A percentile compares a stretch with the other conserved stretches of the same genome.
phyloP scores from a whole-genome alignment of 2,888 invertebrate genomes.

The Dinocampus coccinellae region DNA sequence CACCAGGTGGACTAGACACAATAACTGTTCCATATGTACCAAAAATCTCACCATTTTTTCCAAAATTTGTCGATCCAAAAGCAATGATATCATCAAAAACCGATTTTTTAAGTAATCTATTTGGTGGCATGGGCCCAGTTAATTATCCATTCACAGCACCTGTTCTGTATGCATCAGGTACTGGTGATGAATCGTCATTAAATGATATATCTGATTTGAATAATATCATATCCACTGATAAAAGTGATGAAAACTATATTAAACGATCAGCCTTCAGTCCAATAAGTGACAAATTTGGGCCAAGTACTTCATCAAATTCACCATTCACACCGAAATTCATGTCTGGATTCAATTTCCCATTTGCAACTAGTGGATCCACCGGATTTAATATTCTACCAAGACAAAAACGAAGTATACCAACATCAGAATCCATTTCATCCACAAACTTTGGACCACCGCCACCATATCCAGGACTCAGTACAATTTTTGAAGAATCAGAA shows the following conservation, averaged over 20 bases:
- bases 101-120: slow-evolving; percentile 54
- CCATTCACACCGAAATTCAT: slow-evolving; percentile 36
- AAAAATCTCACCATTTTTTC: slow-evolving; percentile 57
- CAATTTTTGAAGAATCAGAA: slow-evolving; percentile 56
- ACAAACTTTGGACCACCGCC: slow-evolving; percentile 50
- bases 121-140: slow-evolving; percentile 53
- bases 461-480: slow-evolving; percentile 54
- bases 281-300: slow-evolving; percentile 15
- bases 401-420: slow-evolving; percentile 38
- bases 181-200: not conserved
- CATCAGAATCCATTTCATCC: slow-evolving; percentile 20
- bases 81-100: slow-evolving; percentile 59
- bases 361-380: not conserved
- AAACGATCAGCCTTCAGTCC: slow-evolving; percentile 36
- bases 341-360: slow-evolving; percentile 7
- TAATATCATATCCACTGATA: slow-evolving; percentile 21
- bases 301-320: slow-evolving; percentile 6
- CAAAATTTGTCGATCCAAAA: slow-evolving; percentile 62
- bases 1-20: slow-evolving; percentile 47
- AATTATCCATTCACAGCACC: slow-evolving; percentile 34
- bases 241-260: not conserved
- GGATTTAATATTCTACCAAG: slow-evolving; percentile 23
- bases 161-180: slow-evolving; percentile 29
- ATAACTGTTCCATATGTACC: slow-evolving; percentile 58
- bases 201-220: slow-evolving; percentile 13